Percentiles rank a stretch among this genome's conserved stretches.
Conservation (phyloP, 1,140 invertebrate genomes). For the Scaptomyza hsui region DNA sequence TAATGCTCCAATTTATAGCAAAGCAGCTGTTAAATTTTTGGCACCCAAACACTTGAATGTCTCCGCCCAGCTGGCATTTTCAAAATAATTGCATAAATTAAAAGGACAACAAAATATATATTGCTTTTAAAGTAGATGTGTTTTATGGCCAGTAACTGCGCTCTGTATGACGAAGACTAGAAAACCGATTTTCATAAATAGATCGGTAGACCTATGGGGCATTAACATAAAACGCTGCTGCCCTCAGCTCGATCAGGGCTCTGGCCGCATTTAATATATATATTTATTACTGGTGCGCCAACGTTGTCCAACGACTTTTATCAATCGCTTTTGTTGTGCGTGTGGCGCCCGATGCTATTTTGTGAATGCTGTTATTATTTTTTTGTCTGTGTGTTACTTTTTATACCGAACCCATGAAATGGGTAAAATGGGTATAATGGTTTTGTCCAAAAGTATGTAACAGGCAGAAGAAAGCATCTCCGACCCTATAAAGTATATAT, state of each 20-base stretch:
- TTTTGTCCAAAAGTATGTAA: too few relatives aligned
- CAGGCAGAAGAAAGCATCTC: too few relatives aligned
- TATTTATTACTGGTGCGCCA: constrained; percentile 69
- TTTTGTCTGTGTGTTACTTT: neutral
- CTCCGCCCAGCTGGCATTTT: constrained; percentile 26
- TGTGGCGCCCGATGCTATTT: constrained; percentile 19
- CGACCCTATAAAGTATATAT: too few relatives aligned
- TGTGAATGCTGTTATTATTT: constrained; percentile 22
- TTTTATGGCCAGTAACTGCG: neutral
- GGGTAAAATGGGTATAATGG: too few relatives aligned
- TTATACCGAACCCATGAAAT: too few relatives aligned
- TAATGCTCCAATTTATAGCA: constrained; percentile 76
- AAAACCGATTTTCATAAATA: constrained; percentile 52
- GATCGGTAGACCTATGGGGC: constrained; percentile 58
- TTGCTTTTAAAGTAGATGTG: neutral
- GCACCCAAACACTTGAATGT: constrained; percentile 50
- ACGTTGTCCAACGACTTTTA: constrained; percentile 65
- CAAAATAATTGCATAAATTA: constrained; percentile 44
- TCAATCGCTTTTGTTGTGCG: constrained; percentile 34
- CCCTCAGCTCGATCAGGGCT: constrained; percentile 36
- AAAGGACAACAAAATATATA: constrained; percentile 14
- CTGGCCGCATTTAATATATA: constrained; percentile 64
- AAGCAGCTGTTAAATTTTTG: constrained; percentile 47
- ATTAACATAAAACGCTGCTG: constrained; percentile 65
- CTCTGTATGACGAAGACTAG: neutral